phyloP scores from a whole-genome alignment of 2,888 invertebrate species.

The Phyto melanocephala region DNA sequence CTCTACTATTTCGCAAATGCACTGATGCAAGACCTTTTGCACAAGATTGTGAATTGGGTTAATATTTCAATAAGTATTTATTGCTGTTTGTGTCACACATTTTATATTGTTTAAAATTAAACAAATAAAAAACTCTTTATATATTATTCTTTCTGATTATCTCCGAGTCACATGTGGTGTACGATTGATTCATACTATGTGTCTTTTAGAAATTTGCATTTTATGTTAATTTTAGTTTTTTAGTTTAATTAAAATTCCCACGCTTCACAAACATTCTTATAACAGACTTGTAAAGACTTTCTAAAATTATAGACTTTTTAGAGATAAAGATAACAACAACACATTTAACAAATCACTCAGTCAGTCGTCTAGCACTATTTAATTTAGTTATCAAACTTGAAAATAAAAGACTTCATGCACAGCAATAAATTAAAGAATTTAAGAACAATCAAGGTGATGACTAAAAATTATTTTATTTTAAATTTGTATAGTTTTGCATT shows the following conservation, averaged over 20 bases:
- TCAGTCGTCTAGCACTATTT: not conserved
- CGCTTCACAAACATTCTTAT: constrained; percentile 26
- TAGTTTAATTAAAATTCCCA: constrained; percentile 36
- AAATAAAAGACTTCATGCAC: no score
- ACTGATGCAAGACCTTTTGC: no score
- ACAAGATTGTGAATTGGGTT: no score
- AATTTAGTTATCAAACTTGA: not conserved
- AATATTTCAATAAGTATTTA: no score
- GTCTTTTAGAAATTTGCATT: constrained; percentile 39
- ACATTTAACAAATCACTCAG: not conserved
- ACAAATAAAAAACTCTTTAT: not conserved
- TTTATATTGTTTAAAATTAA: not conserved
- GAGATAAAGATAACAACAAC: no score
- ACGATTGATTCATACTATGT: no score
- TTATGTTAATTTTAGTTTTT: constrained; percentile 30
- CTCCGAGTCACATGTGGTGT: not conserved
- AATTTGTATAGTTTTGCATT: no score
- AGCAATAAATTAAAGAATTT: constrained; percentile 11
- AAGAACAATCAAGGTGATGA: not conserved
- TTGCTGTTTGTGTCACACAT: no score
- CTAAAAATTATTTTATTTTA: no score
- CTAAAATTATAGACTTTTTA: no score
- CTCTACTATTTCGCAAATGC: no score
- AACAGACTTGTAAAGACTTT: not conserved
- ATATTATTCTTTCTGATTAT: not conserved